Evolutionary conservation across 2,888 invertebrate genomes (phyloP).

Genomic region (Pasiphila rectangulata): DNA sequence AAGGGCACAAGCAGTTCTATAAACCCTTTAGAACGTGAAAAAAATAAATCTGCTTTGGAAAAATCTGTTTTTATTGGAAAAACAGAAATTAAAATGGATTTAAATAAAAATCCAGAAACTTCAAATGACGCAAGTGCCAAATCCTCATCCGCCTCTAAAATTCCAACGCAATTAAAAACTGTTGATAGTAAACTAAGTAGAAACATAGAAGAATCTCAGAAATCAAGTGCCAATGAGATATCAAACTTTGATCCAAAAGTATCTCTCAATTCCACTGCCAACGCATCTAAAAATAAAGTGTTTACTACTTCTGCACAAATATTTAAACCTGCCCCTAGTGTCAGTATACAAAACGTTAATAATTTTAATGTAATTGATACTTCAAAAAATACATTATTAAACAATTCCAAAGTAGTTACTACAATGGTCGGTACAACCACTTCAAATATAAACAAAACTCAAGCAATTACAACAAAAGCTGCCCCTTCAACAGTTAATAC

Average conservation of each 20-base stretch:
- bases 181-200: slow-evolving; percentile 23
- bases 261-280: slow-evolving; percentile 16
- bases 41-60: slow-evolving; percentile 34
- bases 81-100: slow-evolving; percentile 12
- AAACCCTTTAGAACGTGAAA: slow-evolving; percentile 53
- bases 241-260: slow-evolving; percentile 22
- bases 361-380: slow-evolving; percentile 2
- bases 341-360: slow-evolving; percentile 7
- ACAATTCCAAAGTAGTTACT: slow-evolving; percentile 2
- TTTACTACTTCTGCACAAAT: slow-evolving; percentile 21
- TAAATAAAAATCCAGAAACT: slow-evolving; percentile 5
- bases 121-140: slow-evolving; percentile 22
- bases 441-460: not conserved
- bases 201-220: slow-evolving; percentile 32
- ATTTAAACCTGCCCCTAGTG: slow-evolving; percentile 20
- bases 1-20: slow-evolving; percentile 12
- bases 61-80: slow-evolving; percentile 15
- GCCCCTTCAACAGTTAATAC: no score
- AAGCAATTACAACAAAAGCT: slow-evolving; percentile 16
- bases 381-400: not conserved
- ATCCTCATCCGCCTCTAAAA: slow-evolving; percentile 12
- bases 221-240: slow-evolving; percentile 32
- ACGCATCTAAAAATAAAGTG: slow-evolving; percentile 13
- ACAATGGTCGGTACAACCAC: not conserved
- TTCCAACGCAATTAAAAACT: slow-evolving; percentile 21